These are phyloP conservation scores for Pseudopodoces humilis DNA, from an alignment of 2,113 vertebrate genomes.

Conservation along the genomic window DNA sequence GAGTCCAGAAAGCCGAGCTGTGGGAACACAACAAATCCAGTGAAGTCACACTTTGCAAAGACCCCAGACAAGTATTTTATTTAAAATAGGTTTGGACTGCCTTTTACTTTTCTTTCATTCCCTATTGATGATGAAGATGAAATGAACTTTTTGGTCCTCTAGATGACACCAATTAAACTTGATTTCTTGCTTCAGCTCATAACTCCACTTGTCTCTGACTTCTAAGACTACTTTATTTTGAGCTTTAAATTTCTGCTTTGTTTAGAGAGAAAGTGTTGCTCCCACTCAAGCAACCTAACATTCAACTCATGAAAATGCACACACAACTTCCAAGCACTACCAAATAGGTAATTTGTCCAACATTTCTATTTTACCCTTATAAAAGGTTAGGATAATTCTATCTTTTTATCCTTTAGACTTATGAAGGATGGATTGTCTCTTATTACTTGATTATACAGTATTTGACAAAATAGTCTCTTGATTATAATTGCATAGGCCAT, in stretches of 20 bases:
- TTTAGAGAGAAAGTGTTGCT: not conserved
- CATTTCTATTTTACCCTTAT: not conserved
- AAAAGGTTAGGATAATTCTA: not conserved
- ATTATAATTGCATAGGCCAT: constrained; percentile 6
- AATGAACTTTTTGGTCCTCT: constrained; percentile 13
- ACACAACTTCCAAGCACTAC: not conserved
- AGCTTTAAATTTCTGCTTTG: constrained; percentile 7
- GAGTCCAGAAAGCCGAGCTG: not conserved
- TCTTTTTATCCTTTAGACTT: not conserved
- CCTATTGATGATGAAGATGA: constrained; percentile 43
- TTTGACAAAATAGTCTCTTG: not conserved
- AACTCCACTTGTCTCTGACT: constrained; percentile 19
- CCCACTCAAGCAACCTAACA: not conserved
- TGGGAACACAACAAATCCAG: not conserved
- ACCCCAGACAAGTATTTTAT: not conserved
- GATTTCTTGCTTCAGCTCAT: constrained; percentile 22
- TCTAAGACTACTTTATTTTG: not conserved
- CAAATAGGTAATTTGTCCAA: not conserved
- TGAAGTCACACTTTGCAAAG: not conserved
- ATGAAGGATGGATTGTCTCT: not conserved
- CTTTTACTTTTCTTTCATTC: constrained; percentile 14
- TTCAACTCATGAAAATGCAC: not conserved
- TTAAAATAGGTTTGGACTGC: not conserved
- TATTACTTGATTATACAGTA: constrained; percentile 2
- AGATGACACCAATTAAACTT: constrained; percentile 40